phyloP scores from a whole-genome alignment of 2,797 vertebrate genomes.

The Megalops cyprinoides region DNA sequence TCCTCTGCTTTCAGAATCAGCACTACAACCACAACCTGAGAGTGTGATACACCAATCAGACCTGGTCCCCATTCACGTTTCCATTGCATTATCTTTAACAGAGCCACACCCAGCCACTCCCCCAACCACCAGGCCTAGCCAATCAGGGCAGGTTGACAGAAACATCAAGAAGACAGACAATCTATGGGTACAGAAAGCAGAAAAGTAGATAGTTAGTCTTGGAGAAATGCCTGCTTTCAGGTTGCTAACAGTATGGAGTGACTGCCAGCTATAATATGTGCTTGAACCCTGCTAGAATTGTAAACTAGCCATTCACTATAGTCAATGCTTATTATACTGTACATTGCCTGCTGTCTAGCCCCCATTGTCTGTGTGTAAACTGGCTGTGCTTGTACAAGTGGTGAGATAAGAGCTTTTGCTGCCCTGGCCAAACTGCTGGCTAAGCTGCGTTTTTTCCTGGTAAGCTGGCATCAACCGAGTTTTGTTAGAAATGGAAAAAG shows the following conservation, averaged over 20 bases:
- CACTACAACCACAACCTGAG: neutral
- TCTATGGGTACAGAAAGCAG: neutral
- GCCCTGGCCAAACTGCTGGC: neutral
- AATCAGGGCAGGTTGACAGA: neutral
- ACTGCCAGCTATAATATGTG: neutral
- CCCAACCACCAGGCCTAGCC: neutral
- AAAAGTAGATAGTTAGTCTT: neutral
- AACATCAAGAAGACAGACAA: neutral
- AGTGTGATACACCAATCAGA: neutral
- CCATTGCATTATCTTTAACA: neutral
- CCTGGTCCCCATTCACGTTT: neutral
- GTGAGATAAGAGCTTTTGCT: neutral
- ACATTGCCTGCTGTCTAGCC: neutral
- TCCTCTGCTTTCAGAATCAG: neutral
- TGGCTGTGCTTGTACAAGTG: neutral
- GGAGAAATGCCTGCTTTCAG: neutral
- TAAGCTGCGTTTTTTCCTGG: slow-evolving; percentile 6
- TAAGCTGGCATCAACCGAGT: neutral
- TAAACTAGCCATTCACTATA: neutral
- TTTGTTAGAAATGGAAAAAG: neutral
- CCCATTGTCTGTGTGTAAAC: neutral
- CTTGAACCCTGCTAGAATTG: neutral
- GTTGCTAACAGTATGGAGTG: neutral
- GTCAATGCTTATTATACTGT: neutral
- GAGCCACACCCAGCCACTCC: neutral